Evolutionary conservation across 2,113 vertebrate species (phyloP).

Genomic region (Lota lota): DNA sequence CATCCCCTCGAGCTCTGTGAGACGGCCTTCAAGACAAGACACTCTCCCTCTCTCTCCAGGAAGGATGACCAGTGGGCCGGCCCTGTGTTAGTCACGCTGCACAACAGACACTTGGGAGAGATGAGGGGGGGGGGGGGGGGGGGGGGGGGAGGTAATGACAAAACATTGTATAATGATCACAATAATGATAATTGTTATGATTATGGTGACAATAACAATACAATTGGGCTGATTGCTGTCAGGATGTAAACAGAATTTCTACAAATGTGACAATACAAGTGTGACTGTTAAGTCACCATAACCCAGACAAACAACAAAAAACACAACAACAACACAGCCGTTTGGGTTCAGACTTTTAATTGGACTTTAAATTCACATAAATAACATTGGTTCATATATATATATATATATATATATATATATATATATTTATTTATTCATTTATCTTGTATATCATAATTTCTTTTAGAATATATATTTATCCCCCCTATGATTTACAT

Average conservation of each 20-base stretch:
- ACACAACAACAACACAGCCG: constrained; percentile 29
- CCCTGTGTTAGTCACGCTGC: too few relatives aligned
- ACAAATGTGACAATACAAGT: background rate
- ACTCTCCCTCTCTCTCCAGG: too few relatives aligned
- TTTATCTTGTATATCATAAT: constrained; percentile 76
- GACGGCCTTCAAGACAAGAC: too few relatives aligned
- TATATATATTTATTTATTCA: constrained; percentile 35
- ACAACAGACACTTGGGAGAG: too few relatives aligned
- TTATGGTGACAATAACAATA: constrained; percentile 2
- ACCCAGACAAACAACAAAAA: constrained; percentile 20
- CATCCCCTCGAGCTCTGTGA: too few relatives aligned
- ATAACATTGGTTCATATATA: constrained; percentile 75
- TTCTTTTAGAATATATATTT: constrained; percentile 78
- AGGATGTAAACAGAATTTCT: background rate
- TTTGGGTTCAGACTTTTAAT: constrained; percentile 75
- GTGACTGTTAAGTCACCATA: background rate
- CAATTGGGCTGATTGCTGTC: too few relatives aligned
- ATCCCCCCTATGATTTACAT: constrained; percentile 74
- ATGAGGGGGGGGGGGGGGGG: too few relatives aligned
- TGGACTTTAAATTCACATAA: constrained; percentile 79
- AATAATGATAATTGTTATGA: background rate
- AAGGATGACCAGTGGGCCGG: too few relatives aligned
- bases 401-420: constrained; percentile 52
- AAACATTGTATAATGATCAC: too few relatives aligned
- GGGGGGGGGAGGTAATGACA: too few relatives aligned